Base-by-base conservation (phyloP, 2,797 vertebrate species). In the Pelobates cultripes region DNA sequence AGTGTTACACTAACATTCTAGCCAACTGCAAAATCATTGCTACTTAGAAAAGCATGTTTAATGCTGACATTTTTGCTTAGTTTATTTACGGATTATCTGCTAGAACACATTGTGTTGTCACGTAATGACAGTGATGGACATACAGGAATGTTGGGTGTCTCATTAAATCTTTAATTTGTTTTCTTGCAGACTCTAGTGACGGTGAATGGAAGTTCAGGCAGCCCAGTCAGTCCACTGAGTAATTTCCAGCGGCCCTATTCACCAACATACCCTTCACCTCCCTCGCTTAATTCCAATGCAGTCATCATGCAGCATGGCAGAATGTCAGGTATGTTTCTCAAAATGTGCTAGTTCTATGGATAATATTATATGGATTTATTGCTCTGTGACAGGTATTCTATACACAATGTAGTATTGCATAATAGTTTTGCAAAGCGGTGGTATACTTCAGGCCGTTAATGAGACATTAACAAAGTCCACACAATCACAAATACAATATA, bases 231-330 rank as follows among this genome's bases (percentile, higher is more conserved):
- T 85, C 94, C 93, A 70, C 90, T 94, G 91, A 94, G 91, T 86
- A 91, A 94, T 87, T 94, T 95, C 84, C 96, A 95, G 89, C 95
- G 97, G 87, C 94, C 97, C 61, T 95, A 97, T 87, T 98, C 97
- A 83, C 94, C 95, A 8, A 95, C 94, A 53, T 97, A 96, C 84
- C 93, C 95, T 83, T 95, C 95, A 57, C 95, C 97, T 41, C 85
- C 92, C 75, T 95, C 95, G 0, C 93, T 97, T 85, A 96, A 94
- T 90, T 93, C 93, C 51, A 94, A 94, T 85, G 79, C 92, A 40
- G 90, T 94, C 80, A 91, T 93, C 89, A 93, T 95, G 88, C 95
- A 95, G 28, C 28, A 95, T 77, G 95, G 91, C 88, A 93, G 94
- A 74, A 95, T 92, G 70, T 95, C 97, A 86, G 97, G 98, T 99